Conservation (phyloP, 2,113 vertebrate genomes). For the Cercocebus atys region DNA sequence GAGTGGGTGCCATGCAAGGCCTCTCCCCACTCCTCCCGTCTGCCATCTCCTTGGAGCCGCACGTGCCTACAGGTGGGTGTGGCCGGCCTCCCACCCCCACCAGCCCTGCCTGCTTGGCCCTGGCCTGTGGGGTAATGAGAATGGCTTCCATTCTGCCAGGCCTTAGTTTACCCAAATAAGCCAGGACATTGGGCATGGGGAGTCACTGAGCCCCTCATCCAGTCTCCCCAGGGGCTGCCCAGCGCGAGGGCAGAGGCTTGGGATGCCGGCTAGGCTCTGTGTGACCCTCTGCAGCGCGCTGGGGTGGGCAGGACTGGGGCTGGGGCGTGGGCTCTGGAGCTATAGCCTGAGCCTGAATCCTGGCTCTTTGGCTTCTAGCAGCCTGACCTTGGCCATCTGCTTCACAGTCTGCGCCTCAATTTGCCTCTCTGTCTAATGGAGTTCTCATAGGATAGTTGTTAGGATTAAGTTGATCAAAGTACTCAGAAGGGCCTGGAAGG, state of each 20-base stretch:
- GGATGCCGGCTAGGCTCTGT: neutral
- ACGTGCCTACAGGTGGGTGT: fast-evolving
- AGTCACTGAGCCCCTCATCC: neutral
- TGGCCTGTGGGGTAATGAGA: neutral
- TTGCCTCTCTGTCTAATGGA: neutral
- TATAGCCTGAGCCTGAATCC: neutral
- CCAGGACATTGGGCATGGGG: neutral
- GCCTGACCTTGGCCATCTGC: neutral
- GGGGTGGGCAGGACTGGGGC: fast-evolving
- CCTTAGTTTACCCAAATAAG: neutral
- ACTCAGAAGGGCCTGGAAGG: neutral
- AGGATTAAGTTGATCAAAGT: neutral
- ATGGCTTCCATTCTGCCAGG: neutral
- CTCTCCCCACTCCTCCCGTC: neutral
- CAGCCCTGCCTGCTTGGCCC: neutral
- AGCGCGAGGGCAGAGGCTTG: fast-evolving
- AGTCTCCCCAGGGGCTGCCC: neutral
- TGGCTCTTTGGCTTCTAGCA: neutral
- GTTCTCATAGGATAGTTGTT: neutral
- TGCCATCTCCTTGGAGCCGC: neutral
- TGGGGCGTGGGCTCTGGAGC: neutral
- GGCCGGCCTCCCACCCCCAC: neutral
- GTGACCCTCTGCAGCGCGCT: fast-evolving
- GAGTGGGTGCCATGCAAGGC: neutral
- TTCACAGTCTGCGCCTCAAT: neutral